Percentiles rank a stretch among this genome's conserved stretches.
phyloP scores from a whole-genome alignment of 2,113 vertebrate species.

The Elaphurus davidianus region DNA sequence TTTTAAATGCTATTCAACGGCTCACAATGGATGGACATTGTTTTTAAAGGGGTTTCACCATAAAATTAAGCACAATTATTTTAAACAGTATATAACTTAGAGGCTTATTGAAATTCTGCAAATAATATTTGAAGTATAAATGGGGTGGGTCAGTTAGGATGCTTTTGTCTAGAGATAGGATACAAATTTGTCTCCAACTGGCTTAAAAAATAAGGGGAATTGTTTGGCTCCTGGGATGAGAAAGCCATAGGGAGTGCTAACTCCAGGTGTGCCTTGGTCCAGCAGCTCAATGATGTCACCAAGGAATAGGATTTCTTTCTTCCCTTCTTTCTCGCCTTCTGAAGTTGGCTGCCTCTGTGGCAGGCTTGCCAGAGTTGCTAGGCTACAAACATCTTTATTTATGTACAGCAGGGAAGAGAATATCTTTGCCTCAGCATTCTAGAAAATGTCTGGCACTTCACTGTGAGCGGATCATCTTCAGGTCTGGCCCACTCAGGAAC shows the following conservation, averaged over 20 bases:
- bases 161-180: background rate
- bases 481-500: background rate
- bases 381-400: background rate
- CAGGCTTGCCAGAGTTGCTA: background rate
- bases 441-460: background rate
- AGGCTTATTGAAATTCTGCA: background rate
- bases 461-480: background rate
- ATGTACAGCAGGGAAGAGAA: background rate
- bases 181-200: background rate
- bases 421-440: background rate
- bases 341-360: background rate
- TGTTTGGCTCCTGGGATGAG: background rate
- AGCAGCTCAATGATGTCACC: background rate
- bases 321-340: background rate
- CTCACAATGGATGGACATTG: background rate
- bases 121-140: background rate
- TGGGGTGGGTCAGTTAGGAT: background rate
- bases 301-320: background rate
- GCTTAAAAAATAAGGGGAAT: background rate
- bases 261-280: background rate
- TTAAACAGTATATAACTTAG: background rate
- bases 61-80: background rate
- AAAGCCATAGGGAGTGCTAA: background rate
- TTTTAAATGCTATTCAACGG: background rate
- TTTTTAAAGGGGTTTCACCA: background rate